Evolutionary conservation across 2,113 vertebrate species (phyloP).

Genomic region (Zapornia atra): DNA sequence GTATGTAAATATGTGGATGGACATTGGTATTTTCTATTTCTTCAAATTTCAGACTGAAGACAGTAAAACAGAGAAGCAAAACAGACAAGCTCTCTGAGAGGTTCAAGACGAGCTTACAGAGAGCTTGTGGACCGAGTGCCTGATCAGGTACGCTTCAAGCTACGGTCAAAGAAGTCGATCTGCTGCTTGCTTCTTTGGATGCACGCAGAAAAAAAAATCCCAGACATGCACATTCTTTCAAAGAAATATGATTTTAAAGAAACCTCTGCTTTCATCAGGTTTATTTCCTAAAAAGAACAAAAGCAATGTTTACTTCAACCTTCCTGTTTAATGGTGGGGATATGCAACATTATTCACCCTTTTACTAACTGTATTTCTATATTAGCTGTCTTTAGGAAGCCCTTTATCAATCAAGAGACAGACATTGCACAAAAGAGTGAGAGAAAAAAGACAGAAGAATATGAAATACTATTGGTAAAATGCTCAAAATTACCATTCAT

Average conservation of each 20-base stretch:
- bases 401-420: not conserved
- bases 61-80: not conserved
- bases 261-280: not conserved
- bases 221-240: not conserved
- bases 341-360: not conserved
- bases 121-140: not conserved
- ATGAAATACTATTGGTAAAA: not conserved
- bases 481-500: not conserved
- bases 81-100: not conserved
- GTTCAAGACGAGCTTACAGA: not conserved
- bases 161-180: not conserved
- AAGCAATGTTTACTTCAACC: not conserved
- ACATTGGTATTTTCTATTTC: not conserved
- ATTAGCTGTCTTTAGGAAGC: not conserved
- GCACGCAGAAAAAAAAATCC: not conserved
- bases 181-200: not conserved
- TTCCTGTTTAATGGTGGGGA: not conserved
- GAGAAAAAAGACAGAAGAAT: not conserved
- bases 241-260: not conserved
- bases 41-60: not conserved
- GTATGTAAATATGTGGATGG: not conserved
- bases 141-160: not conserved
- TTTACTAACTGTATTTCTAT: not conserved
- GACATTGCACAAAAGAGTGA: not conserved
- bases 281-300: not conserved